Base-by-base conservation (phyloP, 2,888 invertebrate species). In the Heterodera filipjevi region DNA sequence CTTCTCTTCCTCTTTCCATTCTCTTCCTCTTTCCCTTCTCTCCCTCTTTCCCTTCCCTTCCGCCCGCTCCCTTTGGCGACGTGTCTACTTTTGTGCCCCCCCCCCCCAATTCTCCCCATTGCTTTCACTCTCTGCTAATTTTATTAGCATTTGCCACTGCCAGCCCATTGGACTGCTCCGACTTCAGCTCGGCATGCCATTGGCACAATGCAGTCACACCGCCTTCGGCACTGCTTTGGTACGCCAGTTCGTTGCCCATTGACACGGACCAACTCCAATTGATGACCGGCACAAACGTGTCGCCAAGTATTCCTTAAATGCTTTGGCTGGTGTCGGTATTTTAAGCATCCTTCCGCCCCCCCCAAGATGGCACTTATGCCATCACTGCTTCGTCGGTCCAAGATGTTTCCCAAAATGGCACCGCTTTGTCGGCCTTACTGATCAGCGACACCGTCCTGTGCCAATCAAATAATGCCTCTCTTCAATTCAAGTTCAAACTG, bases 381-480 rank as follows among this genome's bases (percentile, higher is more conserved):
- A 78, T 78, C 32, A 46, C 78, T 32, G 78, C 78, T 8, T 66
- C 76, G 44, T 59, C 59, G 16, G 66, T 74, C 14, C 33, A 33
- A 27, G 70, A 78, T 27, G 64, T 66, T 22, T 46, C 77, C 19
- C 19, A 30, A 73, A 77, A 77, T 27, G 66, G 75, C 49, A 78
- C 46, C 19, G n/a, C 75, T 66, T 46, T 78, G 49, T 22, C 64
- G 35, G 78, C 78, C 22, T 77, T 39, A 19, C n/a, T 78, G 49
- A 74, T 78, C 66, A 78, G 78, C 35, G 78, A 78, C 66, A 46
- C 74, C 14, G 59, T 78, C 27, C 75, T 49, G 19, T 78, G 78
- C 27, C 78, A 78, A 39, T 39, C n/a, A 30, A 71, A 64, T n/a
- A 74, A 66, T 35, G 78, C 68, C 5, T 39, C 49, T n/a, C 66